Percentiles rank a stretch among this genome's conserved stretches.
Evolutionary conservation across 2,888 invertebrate species (phyloP).

Genomic region (Aleiodes alternator): DNA sequence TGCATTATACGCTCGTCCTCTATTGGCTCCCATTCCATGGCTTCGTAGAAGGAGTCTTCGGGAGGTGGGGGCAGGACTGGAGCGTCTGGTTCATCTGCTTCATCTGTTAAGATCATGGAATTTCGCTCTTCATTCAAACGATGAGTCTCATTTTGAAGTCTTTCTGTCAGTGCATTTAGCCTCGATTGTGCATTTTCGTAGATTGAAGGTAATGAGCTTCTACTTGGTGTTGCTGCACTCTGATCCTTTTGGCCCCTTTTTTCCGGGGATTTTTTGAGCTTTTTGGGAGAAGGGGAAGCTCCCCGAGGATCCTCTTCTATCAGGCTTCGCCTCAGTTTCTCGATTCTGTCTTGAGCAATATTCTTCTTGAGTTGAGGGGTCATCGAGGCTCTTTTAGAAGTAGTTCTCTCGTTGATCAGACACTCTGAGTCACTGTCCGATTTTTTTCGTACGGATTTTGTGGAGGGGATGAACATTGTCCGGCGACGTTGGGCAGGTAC

Average conservation of each 20-base stretch:
- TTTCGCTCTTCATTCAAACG: not conserved
- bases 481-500: not conserved
- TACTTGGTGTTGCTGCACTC: constrained; percentile 29
- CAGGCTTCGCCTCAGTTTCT: constrained; percentile 46
- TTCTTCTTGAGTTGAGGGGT: constrained; percentile 41
- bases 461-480: not conserved
- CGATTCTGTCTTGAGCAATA: constrained; percentile 56
- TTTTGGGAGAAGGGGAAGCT: not conserved
- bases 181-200: constrained; percentile 53
- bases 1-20: constrained; percentile 69
- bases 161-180: constrained; percentile 30
- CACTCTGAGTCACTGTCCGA: constrained; percentile 18
- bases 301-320: not conserved
- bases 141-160: constrained; percentile 9
- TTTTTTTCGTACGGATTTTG: not conserved
- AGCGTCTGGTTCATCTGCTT: not conserved
- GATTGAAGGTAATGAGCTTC: constrained; percentile 28
- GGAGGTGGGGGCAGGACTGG: not conserved
- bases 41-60: constrained; percentile 59
- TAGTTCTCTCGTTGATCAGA: not conserved
- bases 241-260: constrained; percentile 13
- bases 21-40: constrained; percentile 74
- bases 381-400: not conserved
- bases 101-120: not conserved
- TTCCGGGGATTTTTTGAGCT: not conserved